A percentile compares a stretch with the other conserved stretches of the same genome.
Conservation (phyloP, 2,797 vertebrate genomes). For the Chromis chromis region DNA sequence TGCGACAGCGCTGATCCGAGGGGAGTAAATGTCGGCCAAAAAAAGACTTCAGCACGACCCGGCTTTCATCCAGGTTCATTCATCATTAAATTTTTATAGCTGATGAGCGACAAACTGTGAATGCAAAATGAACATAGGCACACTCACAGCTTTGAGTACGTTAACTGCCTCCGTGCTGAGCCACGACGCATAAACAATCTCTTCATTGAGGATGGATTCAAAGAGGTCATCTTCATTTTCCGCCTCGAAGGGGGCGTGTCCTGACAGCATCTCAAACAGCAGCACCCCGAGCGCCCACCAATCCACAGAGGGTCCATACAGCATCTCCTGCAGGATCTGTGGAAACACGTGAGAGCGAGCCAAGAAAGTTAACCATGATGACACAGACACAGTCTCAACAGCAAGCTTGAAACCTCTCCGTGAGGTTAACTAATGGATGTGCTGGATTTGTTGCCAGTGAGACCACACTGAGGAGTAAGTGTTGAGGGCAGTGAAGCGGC, state of each 20-base stretch:
- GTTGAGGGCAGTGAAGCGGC: conserved; percentile 53
- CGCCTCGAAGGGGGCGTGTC: conserved; percentile 95
- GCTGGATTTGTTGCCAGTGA: conserved; percentile 18
- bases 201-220: conserved; percentile 95
- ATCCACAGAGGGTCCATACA: conserved; percentile 95
- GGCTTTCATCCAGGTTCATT: conserved; percentile 21
- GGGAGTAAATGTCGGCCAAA: conserved; percentile 2
- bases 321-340: conserved; percentile 97
- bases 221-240: conserved; percentile 98
- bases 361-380: conserved; percentile 26
- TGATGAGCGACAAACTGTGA: neutral
- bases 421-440: conserved; percentile 3
- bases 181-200: conserved; percentile 94
- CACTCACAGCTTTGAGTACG: conserved; percentile 95
- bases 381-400: neutral
- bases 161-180: conserved; percentile 90
- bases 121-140: conserved; percentile 8
- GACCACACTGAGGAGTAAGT: conserved; percentile 38
- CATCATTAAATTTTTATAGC: neutral
- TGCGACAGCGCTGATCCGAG: neutral
- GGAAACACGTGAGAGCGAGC: conserved; percentile 28
- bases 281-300: conserved; percentile 99
- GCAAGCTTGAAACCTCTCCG: conserved; percentile 7
- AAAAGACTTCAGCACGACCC: conserved; percentile 7
- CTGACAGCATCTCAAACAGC: conserved; percentile 97